Evolutionary conservation across 2,888 invertebrate genomes (phyloP), one percentile per base, ranked within the genome.

Genomic region (Ophion costatus): DNA sequence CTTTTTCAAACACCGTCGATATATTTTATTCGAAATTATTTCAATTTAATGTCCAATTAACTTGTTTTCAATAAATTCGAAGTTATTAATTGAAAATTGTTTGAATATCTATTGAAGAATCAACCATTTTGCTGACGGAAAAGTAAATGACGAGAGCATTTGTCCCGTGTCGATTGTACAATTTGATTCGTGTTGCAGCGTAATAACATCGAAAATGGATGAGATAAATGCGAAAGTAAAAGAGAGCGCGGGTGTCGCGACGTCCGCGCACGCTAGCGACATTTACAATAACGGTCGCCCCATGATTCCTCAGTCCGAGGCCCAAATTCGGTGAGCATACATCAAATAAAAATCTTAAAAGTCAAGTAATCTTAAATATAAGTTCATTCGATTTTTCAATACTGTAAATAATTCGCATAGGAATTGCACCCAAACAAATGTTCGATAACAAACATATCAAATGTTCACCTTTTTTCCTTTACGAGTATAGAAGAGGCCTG

Each of bases 201-300:
- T 91, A 57, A 87, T 88, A 56, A 84, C 80, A 22, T 88, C 89
- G 10, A 90, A 89, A 77, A 78, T 87, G 22, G 79, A 88, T 51
- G 89, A 91, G 86, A 89, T 90, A 51, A 86, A 83, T 24, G 85
- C 85, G 1, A 90, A 89, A 88, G 79, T 88, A 33, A 84, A 87
- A 75, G 86, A 89, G 71, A 83, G 84, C 51, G 88, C 88, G 22
- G 86, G 83, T 61, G 81, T 83, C 71, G 79, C 82, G 11, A 84
- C 88, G 61, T 75, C 86, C 1, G 85, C 88, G 56, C 87, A 88
- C 83, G 87, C 87, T 1, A 79, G 80, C 38, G 87, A 88, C 66
- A 86, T 91, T 63, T 90, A 88, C 71, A 90, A 89, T 57, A 86
- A 88, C 74, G 87, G 88, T 75, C 82, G 82, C 67, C 70, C 87